Evolutionary conservation across 2,797 vertebrate genomes (phyloP).

Genomic region (Cyclopterus lumpus): DNA sequence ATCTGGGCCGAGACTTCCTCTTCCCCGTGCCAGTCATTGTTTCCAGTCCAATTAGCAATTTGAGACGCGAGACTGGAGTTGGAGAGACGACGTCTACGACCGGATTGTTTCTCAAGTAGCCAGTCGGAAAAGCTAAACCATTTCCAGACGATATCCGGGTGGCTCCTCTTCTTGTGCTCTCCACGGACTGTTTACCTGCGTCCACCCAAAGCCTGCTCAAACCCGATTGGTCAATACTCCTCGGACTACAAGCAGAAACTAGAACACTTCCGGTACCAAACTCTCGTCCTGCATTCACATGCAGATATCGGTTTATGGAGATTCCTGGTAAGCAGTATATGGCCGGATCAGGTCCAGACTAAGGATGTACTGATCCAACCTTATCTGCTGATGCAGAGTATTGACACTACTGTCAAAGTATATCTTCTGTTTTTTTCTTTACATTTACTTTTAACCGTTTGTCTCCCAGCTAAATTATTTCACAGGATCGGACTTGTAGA

Average conservation of each 20-base stretch:
- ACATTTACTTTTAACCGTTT: neutral
- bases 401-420: neutral
- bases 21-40: neutral
- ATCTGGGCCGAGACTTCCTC: neutral
- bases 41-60: neutral
- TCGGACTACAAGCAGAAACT: neutral
- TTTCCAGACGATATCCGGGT: neutral
- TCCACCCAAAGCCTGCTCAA: neutral
- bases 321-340: neutral
- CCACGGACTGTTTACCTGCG: neutral
- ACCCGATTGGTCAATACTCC: neutral
- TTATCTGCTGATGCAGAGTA: neutral
- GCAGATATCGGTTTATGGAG: neutral
- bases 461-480: neutral
- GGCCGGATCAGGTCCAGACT: neutral
- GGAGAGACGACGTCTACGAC: neutral
- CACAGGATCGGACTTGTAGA: neutral
- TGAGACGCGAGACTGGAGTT: neutral
- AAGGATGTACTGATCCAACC: neutral
- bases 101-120: neutral
- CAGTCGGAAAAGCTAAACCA: neutral
- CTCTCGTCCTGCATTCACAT: neutral
- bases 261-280: neutral
- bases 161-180: neutral
- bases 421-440: neutral